phyloP scores from a whole-genome alignment of 2,797 vertebrate genomes.

The Nothura maculosa region DNA sequence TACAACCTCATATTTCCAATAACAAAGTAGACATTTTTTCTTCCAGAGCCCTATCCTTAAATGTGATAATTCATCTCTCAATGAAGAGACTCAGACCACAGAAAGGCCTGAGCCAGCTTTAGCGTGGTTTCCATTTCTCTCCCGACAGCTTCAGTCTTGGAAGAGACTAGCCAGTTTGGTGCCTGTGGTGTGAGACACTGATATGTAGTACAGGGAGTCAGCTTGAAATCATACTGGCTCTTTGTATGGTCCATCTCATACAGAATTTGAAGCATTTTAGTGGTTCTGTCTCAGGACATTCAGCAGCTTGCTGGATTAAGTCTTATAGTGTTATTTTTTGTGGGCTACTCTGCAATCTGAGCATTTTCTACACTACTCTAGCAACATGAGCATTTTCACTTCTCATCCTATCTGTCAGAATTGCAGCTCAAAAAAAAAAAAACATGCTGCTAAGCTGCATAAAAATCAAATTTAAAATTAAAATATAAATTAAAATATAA shows the following conservation, averaged over 20 bases:
- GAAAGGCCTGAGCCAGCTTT: background rate
- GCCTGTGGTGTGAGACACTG: background rate
- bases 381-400: background rate
- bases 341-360: background rate
- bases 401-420: background rate
- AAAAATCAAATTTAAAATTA: background rate
- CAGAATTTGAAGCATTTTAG: background rate
- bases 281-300: background rate
- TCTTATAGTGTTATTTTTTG: background rate
- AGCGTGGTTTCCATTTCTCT: background rate
- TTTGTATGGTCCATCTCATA: background rate
- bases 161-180: background rate
- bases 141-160: background rate
- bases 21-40: background rate
- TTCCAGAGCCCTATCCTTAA: background rate
- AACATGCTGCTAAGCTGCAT: background rate
- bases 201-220: background rate
- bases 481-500: too few relatives aligned
- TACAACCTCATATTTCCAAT: background rate
- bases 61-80: background rate
- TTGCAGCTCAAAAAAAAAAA: background rate
- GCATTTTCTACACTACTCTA: too few relatives aligned
- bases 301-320: background rate
- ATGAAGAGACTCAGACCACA: background rate
- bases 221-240: background rate